Evolutionary conservation across 1,140 invertebrate species (phyloP).

Genomic region (Leptinotarsa undecemlineata): DNA sequence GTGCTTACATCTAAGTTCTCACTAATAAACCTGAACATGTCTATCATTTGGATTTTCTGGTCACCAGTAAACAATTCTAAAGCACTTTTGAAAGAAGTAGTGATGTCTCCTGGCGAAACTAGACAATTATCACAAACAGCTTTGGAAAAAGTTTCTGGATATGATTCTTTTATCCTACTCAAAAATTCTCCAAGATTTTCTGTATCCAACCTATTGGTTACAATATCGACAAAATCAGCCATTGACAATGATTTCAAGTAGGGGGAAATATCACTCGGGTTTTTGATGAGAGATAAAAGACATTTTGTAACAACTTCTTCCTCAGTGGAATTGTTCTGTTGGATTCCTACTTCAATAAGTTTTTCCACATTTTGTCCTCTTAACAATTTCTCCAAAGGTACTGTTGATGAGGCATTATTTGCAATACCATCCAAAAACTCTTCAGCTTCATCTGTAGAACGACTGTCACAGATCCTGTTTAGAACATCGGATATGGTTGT

Average conservation of each 20-base stretch:
- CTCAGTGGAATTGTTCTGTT: constrained; percentile 18
- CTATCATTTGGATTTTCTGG: constrained; percentile 7
- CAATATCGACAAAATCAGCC: constrained; percentile 28
- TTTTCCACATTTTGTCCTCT: constrained; percentile 27
- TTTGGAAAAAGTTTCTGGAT: constrained; percentile 22
- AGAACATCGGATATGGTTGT: constrained; percentile 24
- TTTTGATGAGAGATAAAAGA: constrained; percentile 30
- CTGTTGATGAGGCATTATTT: constrained; percentile 23
- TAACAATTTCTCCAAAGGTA: constrained; percentile 22
- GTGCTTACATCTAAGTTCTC: constrained; percentile 22
- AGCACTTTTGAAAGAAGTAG: constrained; percentile 1
- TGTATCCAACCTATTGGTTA: constrained; percentile 24
- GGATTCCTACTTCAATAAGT: constrained; percentile 29
- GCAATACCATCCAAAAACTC: constrained; percentile 21
- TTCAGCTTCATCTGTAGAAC: constrained; percentile 20
- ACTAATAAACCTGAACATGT: constrained; percentile 30
- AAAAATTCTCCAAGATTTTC: constrained; percentile 31
- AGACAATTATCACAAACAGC: constrained; percentile 4
- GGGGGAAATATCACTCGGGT: constrained; percentile 21
- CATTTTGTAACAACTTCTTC: constrained; percentile 30
- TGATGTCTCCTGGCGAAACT: constrained; percentile 4
- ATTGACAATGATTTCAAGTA: constrained; percentile 29
- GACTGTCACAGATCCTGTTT: constrained; percentile 21
- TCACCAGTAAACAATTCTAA: constrained; percentile 11
- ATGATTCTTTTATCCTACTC: constrained; percentile 24